Conservation (phyloP, 2,888 invertebrate genomes). For the Ferdinandea cuprea region DNA sequence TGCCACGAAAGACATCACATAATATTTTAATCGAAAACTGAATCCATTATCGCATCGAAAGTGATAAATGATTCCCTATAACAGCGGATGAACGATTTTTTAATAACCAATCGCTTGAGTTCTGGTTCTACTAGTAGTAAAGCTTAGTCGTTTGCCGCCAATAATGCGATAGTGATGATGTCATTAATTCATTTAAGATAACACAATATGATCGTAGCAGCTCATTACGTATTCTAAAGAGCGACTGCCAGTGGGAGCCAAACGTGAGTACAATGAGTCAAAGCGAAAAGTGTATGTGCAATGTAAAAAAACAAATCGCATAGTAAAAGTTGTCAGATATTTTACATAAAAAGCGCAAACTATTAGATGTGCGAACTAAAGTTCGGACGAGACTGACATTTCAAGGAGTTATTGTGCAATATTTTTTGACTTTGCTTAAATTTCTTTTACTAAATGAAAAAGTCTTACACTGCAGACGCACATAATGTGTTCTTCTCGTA, state of each 20-base stretch:
- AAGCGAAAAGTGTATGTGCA: neutral
- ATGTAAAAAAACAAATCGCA: no score
- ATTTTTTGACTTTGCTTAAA: no score
- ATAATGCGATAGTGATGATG: neutral
- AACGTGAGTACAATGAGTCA: conserved; percentile 1
- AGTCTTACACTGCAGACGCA: no score
- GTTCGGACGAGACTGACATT: no score
- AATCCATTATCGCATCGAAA: conserved; percentile 17
- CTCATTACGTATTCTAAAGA: conserved; percentile 5
- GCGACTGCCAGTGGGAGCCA: neutral
- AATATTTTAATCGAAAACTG: neutral
- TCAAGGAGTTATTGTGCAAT: no score
- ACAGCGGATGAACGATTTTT: conserved; percentile 1
- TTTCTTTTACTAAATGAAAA: no score
- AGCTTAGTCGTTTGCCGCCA: neutral
- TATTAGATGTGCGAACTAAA: no score
- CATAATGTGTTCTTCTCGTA: no score
- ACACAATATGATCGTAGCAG: neutral
- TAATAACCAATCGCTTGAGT: neutral
- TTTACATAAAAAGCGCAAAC: no score
- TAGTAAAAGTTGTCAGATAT: no score
- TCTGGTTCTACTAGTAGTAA: no score
- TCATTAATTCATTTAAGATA: conserved; percentile 10
- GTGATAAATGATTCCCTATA: neutral
- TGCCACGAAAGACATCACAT: neutral